A percentile compares a stretch with the other conserved stretches of the same genome.
These are phyloP conservation scores for Lonchura striata DNA, from an alignment of 2,113 vertebrate species.

Conservation along the genomic window DNA sequence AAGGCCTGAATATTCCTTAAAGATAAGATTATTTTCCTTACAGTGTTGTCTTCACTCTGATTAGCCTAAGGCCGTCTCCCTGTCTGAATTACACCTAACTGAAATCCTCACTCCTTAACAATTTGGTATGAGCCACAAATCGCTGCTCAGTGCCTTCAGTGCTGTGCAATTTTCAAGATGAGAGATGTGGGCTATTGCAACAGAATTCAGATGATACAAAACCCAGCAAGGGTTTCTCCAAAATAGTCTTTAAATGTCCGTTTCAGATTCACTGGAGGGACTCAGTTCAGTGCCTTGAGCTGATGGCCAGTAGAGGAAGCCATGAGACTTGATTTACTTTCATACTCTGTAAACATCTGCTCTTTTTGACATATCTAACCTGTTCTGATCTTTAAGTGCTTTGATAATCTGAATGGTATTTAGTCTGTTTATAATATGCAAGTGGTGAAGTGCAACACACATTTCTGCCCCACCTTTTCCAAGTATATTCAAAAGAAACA, in stretches of 20 bases:
- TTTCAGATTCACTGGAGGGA: background rate
- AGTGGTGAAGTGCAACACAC: background rate
- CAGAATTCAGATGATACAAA: background rate
- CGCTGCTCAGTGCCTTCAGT: background rate
- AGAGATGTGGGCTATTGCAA: background rate
- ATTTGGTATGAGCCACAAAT: background rate
- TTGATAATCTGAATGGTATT: background rate
- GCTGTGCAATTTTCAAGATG: background rate
- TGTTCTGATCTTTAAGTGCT: background rate
- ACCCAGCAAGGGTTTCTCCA: background rate
- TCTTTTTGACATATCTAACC: background rate
- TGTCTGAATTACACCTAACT: background rate
- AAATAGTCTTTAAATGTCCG: background rate
- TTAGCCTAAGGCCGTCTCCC: background rate
- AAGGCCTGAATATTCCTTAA: background rate
- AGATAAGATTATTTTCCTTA: background rate
- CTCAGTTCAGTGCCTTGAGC: background rate
- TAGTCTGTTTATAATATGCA: background rate
- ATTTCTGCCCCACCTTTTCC: background rate
- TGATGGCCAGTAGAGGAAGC: background rate
- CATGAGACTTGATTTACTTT: background rate
- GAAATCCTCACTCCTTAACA: background rate
- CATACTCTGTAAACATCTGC: background rate
- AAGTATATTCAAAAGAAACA: background rate
- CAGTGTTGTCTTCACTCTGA: background rate